Conservation (phyloP, 2,888 invertebrate species). For the Metalampra italica region DNA sequence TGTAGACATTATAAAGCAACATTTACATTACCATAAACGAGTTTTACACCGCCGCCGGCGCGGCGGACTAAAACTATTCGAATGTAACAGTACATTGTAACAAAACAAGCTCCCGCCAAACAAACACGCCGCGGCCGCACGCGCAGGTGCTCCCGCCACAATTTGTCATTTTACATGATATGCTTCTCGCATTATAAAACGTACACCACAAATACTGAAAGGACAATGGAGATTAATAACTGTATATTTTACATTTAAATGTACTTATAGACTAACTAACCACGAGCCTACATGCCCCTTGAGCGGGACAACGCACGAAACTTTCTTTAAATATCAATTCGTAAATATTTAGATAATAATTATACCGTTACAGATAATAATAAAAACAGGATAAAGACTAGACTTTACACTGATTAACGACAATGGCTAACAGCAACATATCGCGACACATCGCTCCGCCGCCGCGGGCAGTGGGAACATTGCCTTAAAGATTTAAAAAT, state of each 20-base stretch:
- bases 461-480: slow-evolving; percentile 30
- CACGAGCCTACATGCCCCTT: slow-evolving; percentile 64
- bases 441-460: slow-evolving; percentile 43
- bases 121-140: slow-evolving; percentile 24
- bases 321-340: slow-evolving; percentile 67
- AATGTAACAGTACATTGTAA: slow-evolving; percentile 75
- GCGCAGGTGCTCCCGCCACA: slow-evolving; percentile 19
- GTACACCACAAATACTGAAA: slow-evolving; percentile 74
- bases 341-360: slow-evolving; percentile 64
- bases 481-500: slow-evolving; percentile 15
- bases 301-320: slow-evolving; percentile 56
- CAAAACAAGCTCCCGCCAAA: slow-evolving; percentile 45
- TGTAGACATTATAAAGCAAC: slow-evolving; percentile 79
- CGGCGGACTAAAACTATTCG: slow-evolving; percentile 66
- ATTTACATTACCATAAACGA: slow-evolving; percentile 76
- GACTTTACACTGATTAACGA: slow-evolving; percentile 79
- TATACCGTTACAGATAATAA: slow-evolving; percentile 66
- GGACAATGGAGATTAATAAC: slow-evolving; percentile 75
- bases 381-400: slow-evolving; percentile 78
- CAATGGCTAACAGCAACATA: slow-evolving; percentile 68
- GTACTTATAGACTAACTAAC: slow-evolving; percentile 74
- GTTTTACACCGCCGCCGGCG: slow-evolving; percentile 52
- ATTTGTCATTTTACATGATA: slow-evolving; percentile 40
- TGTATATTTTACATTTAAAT: slow-evolving; percentile 68
- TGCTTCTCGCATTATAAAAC: slow-evolving; percentile 58